These are phyloP conservation scores for Tipula unca DNA, from an alignment of 2,888 invertebrate species.

Conservation along the genomic window DNA sequence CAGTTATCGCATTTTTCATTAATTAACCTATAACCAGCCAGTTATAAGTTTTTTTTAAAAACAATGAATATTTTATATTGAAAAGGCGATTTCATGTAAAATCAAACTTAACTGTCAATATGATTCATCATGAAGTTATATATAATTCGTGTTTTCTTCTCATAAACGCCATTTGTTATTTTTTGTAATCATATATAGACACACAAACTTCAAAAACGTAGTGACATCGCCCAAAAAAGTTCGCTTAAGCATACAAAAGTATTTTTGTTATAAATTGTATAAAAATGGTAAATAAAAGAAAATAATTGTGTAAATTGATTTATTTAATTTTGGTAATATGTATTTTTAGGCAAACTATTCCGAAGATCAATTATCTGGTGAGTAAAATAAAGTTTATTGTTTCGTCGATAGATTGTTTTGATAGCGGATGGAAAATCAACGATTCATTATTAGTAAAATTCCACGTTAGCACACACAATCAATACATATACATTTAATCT, in stretches of 20 bases:
- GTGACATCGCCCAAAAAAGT: constrained; percentile 20
- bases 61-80: no score
- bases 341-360: constrained; percentile 72
- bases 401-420: neutral
- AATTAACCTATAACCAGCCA: no score
- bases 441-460: constrained; percentile 17
- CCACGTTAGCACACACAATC: neutral
- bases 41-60: no score
- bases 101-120: neutral
- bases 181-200: neutral
- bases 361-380: constrained; percentile 87
- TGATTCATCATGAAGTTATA: neutral
- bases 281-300: neutral
- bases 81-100: neutral
- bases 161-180: constrained; percentile 1
- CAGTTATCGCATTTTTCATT: no score
- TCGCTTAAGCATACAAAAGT: neutral
- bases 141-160: neutral
- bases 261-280: neutral
- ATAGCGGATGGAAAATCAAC: neutral
- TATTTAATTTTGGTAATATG: constrained; percentile 20
- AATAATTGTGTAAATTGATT: neutral
- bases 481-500: constrained; percentile 20
- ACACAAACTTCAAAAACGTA: neutral
- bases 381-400: constrained; percentile 42